A percentile compares a stretch with the other conserved stretches of the same genome.
Evolutionary conservation across 2,797 vertebrate genomes (phyloP).

Genomic region (Vespertilio murinus): DNA sequence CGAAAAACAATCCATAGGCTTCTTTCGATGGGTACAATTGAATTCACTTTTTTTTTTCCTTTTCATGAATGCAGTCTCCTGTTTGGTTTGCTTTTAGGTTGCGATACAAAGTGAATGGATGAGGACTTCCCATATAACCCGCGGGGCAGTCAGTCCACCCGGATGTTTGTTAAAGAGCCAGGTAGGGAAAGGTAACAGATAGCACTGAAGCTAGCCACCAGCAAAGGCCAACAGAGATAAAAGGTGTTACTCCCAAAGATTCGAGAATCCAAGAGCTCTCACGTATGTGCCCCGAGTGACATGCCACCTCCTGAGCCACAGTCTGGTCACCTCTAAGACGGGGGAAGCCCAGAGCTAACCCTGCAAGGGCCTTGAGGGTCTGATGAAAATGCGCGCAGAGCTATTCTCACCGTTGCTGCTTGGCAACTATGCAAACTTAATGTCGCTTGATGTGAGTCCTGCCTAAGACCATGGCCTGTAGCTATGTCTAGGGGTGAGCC

Average conservation of each 20-base stretch:
- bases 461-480: neutral
- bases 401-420: neutral
- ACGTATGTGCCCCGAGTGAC: neutral
- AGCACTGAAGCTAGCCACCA: neutral
- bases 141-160: neutral
- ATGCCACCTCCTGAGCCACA: accelerated
- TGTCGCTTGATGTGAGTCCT: neutral
- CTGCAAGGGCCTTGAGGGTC: neutral
- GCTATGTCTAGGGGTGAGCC: neutral
- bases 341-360: neutral
- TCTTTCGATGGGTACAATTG: neutral
- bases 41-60: neutral
- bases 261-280: neutral
- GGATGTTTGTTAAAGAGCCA: neutral
- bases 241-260: neutral
- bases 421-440: neutral
- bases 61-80: neutral
- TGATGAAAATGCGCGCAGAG: accelerated
- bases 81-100: conserved; percentile 36
- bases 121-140: neutral
- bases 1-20: neutral
- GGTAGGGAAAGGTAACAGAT: neutral
- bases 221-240: neutral
- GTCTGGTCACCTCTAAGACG: neutral
- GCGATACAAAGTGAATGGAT: neutral